Evolutionary conservation across 2,113 vertebrate species (phyloP).

Genomic region (Polypterus senegalus): DNA sequence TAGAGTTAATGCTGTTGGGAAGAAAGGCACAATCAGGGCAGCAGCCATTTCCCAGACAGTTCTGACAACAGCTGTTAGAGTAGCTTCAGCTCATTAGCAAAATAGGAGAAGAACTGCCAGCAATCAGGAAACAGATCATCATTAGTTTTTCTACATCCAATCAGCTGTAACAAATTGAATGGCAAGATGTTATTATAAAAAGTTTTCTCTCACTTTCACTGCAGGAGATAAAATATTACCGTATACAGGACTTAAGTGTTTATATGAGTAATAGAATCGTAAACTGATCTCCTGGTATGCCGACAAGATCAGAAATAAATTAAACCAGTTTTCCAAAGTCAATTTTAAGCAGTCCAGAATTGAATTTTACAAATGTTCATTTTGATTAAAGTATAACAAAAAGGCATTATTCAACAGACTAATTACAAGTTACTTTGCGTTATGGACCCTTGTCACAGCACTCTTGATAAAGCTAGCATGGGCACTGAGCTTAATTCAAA

Average conservation of each 20-base stretch:
- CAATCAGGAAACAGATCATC: constrained; percentile 3
- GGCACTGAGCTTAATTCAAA: too few species aligned
- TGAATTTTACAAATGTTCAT: too few species aligned
- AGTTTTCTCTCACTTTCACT: neutral
- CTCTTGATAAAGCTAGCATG: too few species aligned
- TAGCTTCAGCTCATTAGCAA: constrained; percentile 6
- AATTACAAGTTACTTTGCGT: too few species aligned
- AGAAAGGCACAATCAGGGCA: neutral
- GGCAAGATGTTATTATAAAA: constrained; percentile 7
- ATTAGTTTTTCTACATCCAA: constrained; percentile 4
- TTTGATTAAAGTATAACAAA: too few species aligned
- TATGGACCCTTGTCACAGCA: too few species aligned
- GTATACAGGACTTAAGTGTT: neutral
- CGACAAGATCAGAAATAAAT: too few species aligned
- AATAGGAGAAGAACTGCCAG: neutral
- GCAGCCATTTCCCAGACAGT: neutral
- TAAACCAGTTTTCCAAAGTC: too few species aligned
- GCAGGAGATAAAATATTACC: neutral
- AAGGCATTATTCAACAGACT: too few species aligned
- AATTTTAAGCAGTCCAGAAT: too few species aligned
- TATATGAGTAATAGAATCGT: neutral
- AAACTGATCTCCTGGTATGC: too few species aligned
- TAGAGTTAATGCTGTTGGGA: neutral
- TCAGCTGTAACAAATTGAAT: constrained; percentile 6
- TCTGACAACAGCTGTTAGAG: constrained; percentile 3